Base-by-base conservation (phyloP, 2,888 invertebrate species). In the Apotomis turbidana region DNA sequence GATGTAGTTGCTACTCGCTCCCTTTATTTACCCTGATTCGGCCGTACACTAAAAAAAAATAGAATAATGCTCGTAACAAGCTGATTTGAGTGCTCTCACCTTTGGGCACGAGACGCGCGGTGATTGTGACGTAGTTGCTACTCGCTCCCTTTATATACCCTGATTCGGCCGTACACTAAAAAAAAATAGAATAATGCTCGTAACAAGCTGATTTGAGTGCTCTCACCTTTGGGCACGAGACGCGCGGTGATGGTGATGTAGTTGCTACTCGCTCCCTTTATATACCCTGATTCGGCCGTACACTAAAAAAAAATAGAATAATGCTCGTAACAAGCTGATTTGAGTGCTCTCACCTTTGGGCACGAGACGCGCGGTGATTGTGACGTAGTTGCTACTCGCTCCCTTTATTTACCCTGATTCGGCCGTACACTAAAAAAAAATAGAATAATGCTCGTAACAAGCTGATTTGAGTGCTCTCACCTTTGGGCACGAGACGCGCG, bases 171-270 rank as follows among this genome's bases (percentile, higher is more conserved):
- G 44, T 44, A 64, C 44, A 64, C 46, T n/a, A n/a, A n/a, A n/a
- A n/a, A n/a, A n/a, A n/a, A n/a, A n/a, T n/a, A n/a, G n/a, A n/a
- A n/a, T n/a, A n/a, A n/a, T n/a, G n/a, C n/a, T n/a, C n/a, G n/a
- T n/a, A n/a, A n/a, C n/a, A n/a, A 77, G 41, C 79, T 81, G 78
- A 68, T 71, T 75, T 73, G 73, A 74, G 79, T 79, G 77, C 82
- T 83, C 86, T 86, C 84, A 85, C 84, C 87, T 84, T 79, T 79
- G 77, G 75, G 81, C 81, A 76, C 82, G 81, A 80, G 81, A 80
- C 78, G 57, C 59, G 68, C 15, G 27, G 27, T 27, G 27, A 27
- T 27, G 27, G 63, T 68, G 70, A 64, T 63, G 69, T 64, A 64
- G 27, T 27, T 27, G 70, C 59, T 52, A 59, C 49, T 60, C 46